Conservation (phyloP, 2,113 vertebrate species). For the Scartelaos histophorus region DNA sequence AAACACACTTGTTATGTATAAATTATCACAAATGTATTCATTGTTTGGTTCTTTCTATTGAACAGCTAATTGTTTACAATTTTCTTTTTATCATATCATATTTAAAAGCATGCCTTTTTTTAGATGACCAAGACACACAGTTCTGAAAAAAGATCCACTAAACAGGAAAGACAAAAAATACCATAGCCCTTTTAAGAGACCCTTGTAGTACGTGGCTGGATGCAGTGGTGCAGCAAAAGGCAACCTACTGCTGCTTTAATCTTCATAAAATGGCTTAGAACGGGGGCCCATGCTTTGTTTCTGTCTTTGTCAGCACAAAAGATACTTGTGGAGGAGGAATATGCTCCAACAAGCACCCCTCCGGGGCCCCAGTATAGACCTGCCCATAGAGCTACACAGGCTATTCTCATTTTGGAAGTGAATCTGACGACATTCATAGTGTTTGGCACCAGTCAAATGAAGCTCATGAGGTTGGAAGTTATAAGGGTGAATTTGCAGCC, state of each 20-base stretch:
- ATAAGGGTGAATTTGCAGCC: too few relatives aligned
- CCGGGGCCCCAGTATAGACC: background rate
- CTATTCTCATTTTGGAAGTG: background rate
- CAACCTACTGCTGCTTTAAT: conserved; percentile 8
- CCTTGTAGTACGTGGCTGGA: background rate
- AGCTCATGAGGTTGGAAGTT: too few relatives aligned
- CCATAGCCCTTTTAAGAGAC: background rate
- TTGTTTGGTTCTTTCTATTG: too few relatives aligned
- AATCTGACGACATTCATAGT: too few relatives aligned
- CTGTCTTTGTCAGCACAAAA: conserved; percentile 11
- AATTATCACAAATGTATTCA: too few relatives aligned
- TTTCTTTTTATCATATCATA: too few relatives aligned
- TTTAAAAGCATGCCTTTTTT: too few relatives aligned
- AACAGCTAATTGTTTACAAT: too few relatives aligned
- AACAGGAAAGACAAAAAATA: background rate
- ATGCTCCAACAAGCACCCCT: background rate
- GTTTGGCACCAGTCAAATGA: too few relatives aligned
- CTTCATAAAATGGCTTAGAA: conserved; percentile 3
- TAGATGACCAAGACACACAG: background rate
- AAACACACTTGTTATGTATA: too few relatives aligned
- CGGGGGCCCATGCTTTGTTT: conserved; percentile 2
- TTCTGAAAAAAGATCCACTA: background rate
- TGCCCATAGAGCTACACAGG: background rate
- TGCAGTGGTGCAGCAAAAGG: background rate
- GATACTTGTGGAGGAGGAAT: conserved; percentile 8